These are phyloP conservation scores for Meriones psammophilus DNA, from an alignment of 2,797 vertebrate genomes.

Conservation along the genomic window DNA sequence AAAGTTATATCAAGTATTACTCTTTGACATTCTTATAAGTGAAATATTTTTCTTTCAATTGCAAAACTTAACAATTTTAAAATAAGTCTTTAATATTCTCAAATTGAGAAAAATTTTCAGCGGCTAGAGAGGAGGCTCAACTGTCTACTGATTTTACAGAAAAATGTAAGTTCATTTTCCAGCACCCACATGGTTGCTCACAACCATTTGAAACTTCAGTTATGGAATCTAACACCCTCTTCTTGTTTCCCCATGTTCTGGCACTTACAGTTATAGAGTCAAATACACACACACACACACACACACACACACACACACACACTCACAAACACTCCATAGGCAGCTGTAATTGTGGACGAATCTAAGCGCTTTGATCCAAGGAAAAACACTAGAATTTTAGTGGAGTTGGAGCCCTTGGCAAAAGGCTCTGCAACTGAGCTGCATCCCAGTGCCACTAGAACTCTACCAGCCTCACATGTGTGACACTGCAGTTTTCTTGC, in stretches of 20 bases:
- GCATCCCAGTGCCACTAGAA: background rate
- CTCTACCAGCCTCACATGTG: background rate
- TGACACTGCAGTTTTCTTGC: background rate
- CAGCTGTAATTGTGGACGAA: background rate
- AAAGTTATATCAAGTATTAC: background rate
- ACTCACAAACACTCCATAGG: background rate
- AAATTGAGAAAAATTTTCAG: background rate
- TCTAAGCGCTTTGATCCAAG: background rate
- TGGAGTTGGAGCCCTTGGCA: background rate
- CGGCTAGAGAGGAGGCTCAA: background rate
- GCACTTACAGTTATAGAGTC: background rate
- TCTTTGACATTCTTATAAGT: background rate
- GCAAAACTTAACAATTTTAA: constrained; percentile 50
- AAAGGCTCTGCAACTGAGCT: background rate
- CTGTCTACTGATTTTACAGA: background rate
- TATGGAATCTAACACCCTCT: background rate
- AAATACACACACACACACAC: background rate
- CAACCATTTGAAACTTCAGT: background rate
- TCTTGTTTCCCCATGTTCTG: background rate
- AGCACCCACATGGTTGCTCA: background rate
- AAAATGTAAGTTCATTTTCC: background rate
- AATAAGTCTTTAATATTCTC: background rate
- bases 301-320: background rate
- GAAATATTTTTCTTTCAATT: background rate
- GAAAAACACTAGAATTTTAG: background rate